Conservation (phyloP, 2,797 vertebrate genomes). For the Cephalopachus bancanus region DNA sequence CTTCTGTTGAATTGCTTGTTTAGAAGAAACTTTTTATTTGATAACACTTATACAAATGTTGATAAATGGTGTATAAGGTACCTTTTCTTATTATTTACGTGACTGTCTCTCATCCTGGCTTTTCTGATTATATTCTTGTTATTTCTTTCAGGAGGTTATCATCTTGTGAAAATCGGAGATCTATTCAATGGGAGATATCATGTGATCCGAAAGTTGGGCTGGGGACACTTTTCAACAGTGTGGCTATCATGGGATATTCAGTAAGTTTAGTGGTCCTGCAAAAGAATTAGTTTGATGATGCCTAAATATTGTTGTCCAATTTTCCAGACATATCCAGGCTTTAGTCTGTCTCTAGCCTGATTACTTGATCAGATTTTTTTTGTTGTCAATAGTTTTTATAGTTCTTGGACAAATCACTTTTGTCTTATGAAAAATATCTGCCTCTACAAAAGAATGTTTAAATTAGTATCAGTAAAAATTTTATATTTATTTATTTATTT, state of each 20-base stretch:
- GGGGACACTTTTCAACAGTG: conserved; percentile 99
- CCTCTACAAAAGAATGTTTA: neutral
- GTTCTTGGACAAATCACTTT: conserved; percentile 51
- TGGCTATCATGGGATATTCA: conserved; percentile 99
- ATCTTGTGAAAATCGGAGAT: conserved; percentile 98
- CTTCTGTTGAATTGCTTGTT: neutral
- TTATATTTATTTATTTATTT: neutral
- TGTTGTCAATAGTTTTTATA: conserved; percentile 19
- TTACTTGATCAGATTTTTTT: conserved; percentile 46
- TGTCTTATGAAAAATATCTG: neutral
- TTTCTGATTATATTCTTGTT: neutral
- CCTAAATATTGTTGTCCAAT: conserved; percentile 22
- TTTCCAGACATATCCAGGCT: neutral
- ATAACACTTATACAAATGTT: neutral
- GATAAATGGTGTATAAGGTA: neutral
- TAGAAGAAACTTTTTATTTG: conserved; percentile 35
- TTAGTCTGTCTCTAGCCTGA: neutral
- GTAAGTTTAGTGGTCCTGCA: conserved; percentile 89
- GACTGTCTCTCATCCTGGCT: neutral
- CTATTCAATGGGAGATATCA: conserved; percentile 97
- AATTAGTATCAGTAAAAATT: neutral
- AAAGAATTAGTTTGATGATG: neutral
- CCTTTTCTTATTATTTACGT: conserved; percentile 5
- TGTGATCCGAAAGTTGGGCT: conserved; percentile 98
- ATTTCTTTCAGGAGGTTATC: conserved; percentile 94